Conservation (phyloP, 1,140 invertebrate genomes). For the Asobara japonica region DNA sequence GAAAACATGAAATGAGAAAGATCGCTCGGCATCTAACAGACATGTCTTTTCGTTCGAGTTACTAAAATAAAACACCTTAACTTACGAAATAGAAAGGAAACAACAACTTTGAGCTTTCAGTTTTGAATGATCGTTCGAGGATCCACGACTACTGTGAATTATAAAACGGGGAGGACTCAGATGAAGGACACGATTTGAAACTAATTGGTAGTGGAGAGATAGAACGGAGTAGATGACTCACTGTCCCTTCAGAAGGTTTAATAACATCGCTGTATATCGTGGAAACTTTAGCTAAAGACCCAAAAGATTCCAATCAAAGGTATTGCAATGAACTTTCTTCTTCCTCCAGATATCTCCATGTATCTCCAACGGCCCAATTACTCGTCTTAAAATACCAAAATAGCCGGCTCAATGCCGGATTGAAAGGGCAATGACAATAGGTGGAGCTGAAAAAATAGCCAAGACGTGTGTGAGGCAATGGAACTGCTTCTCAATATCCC, state of each 20-base stretch:
- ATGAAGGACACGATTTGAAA: no score
- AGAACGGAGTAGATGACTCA: no score
- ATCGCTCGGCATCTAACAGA: background rate
- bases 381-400: background rate
- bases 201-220: no score
- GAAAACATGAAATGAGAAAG: background rate
- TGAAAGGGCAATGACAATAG: background rate
- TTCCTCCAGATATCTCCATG: no score
- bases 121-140: background rate
- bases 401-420: slow-evolving; percentile 5
- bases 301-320: no score
- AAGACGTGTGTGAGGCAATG: background rate
- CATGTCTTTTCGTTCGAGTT: background rate
- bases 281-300: no score
- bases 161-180: no score
- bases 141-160: no score
- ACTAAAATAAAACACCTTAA: slow-evolving; percentile 4
- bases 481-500: background rate
- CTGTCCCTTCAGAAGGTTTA: no score
- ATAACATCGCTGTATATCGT: no score
- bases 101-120: slow-evolving; percentile 17
- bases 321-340: no score
- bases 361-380: no score
- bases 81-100: slow-evolving; percentile 10
- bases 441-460: background rate